phyloP scores from a whole-genome alignment of 2,113 vertebrate genomes.

The Neotoma lepida region DNA sequence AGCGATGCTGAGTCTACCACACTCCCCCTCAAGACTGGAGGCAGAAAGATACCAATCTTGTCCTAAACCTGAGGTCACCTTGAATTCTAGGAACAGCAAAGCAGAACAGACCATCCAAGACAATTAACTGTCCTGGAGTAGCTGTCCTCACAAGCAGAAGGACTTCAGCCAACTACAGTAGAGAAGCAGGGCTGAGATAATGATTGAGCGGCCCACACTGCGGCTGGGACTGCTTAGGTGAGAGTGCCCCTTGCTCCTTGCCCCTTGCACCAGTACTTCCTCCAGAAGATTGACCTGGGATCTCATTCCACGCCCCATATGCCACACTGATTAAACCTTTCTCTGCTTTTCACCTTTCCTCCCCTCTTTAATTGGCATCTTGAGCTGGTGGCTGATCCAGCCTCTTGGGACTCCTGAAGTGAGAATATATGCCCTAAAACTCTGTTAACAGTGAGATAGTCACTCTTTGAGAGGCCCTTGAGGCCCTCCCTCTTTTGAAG shows the following conservation, averaged over 20 bases:
- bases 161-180: neutral
- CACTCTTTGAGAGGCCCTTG: neutral
- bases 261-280: neutral
- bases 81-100: neutral
- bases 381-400: neutral
- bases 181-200: neutral
- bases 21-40: neutral
- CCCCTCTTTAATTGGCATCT: neutral
- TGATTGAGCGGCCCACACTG: too few relatives aligned
- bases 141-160: neutral
- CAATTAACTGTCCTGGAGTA: neutral
- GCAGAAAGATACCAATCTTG: neutral
- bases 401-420: neutral
- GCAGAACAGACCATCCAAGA: neutral
- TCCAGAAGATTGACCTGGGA: neutral
- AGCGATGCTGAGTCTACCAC: neutral
- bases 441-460: neutral
- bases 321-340: neutral
- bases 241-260: accelerated
- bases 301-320: neutral
- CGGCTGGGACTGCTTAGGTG: neutral
- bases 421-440: neutral
- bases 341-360: neutral
- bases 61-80: neutral
- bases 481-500: neutral